Evolutionary conservation across 2,113 vertebrate genomes (phyloP).

Genomic region (Carassius gibelio): DNA sequence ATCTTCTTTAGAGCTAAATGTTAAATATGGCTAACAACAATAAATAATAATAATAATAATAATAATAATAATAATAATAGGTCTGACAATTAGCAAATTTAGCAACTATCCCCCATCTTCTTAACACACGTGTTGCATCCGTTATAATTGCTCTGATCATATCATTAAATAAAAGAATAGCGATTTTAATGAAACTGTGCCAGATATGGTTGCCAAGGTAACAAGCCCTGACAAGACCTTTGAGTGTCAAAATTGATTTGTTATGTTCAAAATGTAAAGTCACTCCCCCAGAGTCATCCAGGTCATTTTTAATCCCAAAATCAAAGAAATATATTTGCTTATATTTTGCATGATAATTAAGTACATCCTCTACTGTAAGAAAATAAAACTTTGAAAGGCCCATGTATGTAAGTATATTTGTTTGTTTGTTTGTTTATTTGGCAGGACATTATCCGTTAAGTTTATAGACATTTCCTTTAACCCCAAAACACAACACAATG

Average conservation of each 20-base stretch:
- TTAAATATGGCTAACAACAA: not conserved
- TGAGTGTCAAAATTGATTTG: not conserved
- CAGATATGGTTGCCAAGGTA: conserved; percentile 5
- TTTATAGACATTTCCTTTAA: too few species aligned
- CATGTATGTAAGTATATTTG: not conserved
- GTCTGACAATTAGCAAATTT: not conserved
- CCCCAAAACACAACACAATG: too few species aligned
- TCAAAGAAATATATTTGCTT: not conserved
- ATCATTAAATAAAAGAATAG: not conserved
- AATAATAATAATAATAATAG: not conserved
- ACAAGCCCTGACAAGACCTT: not conserved
- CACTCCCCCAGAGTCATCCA: not conserved
- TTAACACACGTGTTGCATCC: not conserved
- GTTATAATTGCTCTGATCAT: conserved; percentile 7
- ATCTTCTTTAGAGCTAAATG: not conserved
- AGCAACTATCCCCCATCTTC: not conserved
- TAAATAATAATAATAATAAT: not conserved
- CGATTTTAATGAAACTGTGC: not conserved
- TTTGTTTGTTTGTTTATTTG: too few species aligned
- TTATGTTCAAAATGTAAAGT: not conserved
- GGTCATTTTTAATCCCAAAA: too few species aligned
- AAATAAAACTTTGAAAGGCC: not conserved
- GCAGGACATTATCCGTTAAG: too few species aligned
- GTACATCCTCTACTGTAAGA: not conserved
- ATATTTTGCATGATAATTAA: not conserved